phyloP scores from a whole-genome alignment of 2,888 invertebrate species.

The Troides helena region DNA sequence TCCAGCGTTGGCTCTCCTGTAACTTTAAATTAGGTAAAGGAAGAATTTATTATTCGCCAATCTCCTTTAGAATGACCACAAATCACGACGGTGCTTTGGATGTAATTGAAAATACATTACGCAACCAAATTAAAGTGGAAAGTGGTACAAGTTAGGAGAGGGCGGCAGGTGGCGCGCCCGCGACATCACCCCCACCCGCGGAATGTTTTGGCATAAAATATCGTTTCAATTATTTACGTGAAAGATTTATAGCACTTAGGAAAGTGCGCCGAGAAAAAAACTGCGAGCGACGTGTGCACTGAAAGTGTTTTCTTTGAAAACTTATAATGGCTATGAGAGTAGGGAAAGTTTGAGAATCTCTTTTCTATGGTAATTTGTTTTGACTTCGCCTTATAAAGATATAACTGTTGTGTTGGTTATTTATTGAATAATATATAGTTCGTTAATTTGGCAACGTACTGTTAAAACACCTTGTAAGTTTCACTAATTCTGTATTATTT shows the following conservation, averaged over 20 bases:
- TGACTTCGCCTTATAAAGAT: constrained; percentile 69
- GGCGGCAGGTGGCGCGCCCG: constrained; percentile 71
- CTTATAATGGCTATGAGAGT: constrained; percentile 79
- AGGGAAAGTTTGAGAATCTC: constrained; percentile 76
- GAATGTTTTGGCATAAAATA: constrained; percentile 82
- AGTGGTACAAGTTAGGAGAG: constrained; percentile 76
- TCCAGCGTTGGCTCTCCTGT: constrained; percentile 39
- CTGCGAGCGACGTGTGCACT: constrained; percentile 77
- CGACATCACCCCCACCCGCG: constrained; percentile 71
- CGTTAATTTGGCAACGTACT: neutral
- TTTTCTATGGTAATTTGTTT: constrained; percentile 81
- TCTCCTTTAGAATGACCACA: constrained; percentile 70
- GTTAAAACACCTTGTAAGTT: neutral
- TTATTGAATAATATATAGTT: constrained; percentile 25
- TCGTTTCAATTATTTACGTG: constrained; percentile 82
- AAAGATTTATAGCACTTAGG: constrained; percentile 79
- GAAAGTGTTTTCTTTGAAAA: constrained; percentile 79
- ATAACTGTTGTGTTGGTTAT: constrained; percentile 43
- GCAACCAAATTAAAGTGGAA: constrained; percentile 80
- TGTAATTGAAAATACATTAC: constrained; percentile 81
- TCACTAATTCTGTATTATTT: neutral
- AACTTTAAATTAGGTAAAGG: constrained; percentile 70
- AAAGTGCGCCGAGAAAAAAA: constrained; percentile 79
- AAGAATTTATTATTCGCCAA: constrained; percentile 60
- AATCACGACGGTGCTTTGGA: constrained; percentile 74